Evolutionary conservation across 1,140 invertebrate genomes (phyloP), one percentile per base, ranked within the genome.

Genomic region (Trichonephila inaurata): DNA sequence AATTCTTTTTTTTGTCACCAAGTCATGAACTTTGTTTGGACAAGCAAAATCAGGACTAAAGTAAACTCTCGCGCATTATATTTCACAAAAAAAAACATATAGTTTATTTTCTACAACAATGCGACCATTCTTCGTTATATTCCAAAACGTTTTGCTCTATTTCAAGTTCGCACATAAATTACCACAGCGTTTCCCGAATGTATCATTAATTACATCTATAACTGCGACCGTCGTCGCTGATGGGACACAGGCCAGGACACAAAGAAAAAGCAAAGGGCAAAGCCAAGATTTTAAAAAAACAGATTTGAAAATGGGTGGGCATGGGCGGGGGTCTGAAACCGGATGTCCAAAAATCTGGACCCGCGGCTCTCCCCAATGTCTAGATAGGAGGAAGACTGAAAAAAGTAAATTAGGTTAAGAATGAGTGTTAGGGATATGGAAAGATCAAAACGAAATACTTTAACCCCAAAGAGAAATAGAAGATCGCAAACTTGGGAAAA

Each of bases 331-430:
- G 72, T 77, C 72, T 77, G 33, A 77, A 77, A 77, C 72, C 40
- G 62, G 28, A 58, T 51, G 40, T 58, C 87, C 28, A 14, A 89
- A 58, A 83, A 58, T 58, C 44, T 89, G 87, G 40, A 89, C 58
- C 51, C 28, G 62, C 62, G 87, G 87, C 87, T 72, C 64, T 64
- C 62, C 72, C 87, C 87, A 89, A 89, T 51, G 87, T 21, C 87
- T 89, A 89, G 62, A 89, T 89, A 69, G 33, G 64, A 60, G 64
- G 33, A 40, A 72, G 66, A 89, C 72, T 72, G 87, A 72, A 89
- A 66, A 89, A 89, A 89, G 87, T 72, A 89, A 89, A 89, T 89
- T 89, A 89, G 87, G 66, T 89, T 72, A 72, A 21, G 66, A 72
- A 72, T 89, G 87, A 89, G 87, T 72, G 64, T 72, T 89, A 64